Base-by-base conservation (phyloP, 2,888 invertebrate species). In the Acleris holmiana region DNA sequence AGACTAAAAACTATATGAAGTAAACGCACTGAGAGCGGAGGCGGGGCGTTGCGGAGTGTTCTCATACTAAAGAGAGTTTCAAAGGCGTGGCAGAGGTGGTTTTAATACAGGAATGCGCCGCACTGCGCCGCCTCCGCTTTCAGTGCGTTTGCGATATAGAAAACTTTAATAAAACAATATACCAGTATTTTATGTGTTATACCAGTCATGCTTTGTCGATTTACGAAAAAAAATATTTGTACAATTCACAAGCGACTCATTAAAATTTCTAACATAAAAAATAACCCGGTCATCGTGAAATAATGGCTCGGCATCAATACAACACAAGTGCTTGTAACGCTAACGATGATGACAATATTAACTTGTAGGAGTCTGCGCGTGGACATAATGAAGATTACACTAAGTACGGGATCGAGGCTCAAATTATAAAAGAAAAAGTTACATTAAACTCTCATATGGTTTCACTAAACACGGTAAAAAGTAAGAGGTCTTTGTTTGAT, bases 331-430 rank as follows among this genome's bases (percentile, higher is more conserved):
- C 19, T 40, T 21, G 29, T 41, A 46, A 62, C 18, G 58, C n/a
- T 64, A 53, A 64, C 51, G 63, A 53, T 64, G 47, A 64, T 58
- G 63, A 64, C 58, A 19, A 53, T 57, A 58, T 63, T 59, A 58
- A 54, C 58, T 41, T 19, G 53, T 19, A 29, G 46, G 51, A 19
- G 51, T 29, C 29, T 23, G 18, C 58, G 57, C 23, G 57, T 58
- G 57, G 47, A 57, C 58, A 49, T 41, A 41, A 58, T 40, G 54
- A 54, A 54, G 53, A 53, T 54, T 54, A 59, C 58, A 21, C 35
- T 58, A 48, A 25, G 57, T 64, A 48, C 59, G 58, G 41, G 64
- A 48, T 47, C 46, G 25, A 25, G 41, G 25, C 23, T 40, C 47
- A 18, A 51, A 51, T 46, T 63, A 47, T 23, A 8, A 7, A 19